phyloP scores from a whole-genome alignment of 2,888 invertebrate genomes.

The Drosophila dives region DNA sequence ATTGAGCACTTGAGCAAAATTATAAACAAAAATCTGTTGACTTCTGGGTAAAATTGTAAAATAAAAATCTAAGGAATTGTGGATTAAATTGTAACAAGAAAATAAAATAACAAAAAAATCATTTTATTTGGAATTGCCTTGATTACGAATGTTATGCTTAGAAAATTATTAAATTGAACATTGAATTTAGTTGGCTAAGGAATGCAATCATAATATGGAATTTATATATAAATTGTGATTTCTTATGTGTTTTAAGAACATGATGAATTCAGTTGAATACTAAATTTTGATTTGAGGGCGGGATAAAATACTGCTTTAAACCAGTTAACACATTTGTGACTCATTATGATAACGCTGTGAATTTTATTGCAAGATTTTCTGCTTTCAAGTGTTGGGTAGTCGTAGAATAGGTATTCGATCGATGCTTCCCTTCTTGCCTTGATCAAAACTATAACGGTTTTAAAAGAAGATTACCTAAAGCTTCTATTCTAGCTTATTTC shows the following conservation, averaged over 20 bases:
- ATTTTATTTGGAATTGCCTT: neutral
- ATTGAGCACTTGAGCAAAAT: neutral
- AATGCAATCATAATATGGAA: neutral
- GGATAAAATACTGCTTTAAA: too few species aligned
- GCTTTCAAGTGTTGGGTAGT: neutral
- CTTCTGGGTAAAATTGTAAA: neutral
- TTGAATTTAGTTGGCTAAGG: neutral
- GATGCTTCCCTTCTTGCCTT: neutral
- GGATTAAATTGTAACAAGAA: neutral
- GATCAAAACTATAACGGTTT: neutral
- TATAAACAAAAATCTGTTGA: neutral
- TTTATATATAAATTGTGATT: neutral
- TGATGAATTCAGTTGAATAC: too few species aligned
- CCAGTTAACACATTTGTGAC: too few species aligned
- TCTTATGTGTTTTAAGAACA: too few species aligned
- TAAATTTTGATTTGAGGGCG: too few species aligned
- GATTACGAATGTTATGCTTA: neutral
- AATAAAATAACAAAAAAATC: too few species aligned
- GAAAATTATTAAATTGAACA: neutral
- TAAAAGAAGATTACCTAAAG: neutral
- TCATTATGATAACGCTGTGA: neutral
- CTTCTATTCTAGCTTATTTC: neutral
- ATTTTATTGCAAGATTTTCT: neutral
- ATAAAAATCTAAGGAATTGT: neutral
- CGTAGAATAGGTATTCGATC: neutral